These are phyloP conservation scores for Nomada fucata DNA, from an alignment of 2,888 invertebrate species.

Conservation along the genomic window DNA sequence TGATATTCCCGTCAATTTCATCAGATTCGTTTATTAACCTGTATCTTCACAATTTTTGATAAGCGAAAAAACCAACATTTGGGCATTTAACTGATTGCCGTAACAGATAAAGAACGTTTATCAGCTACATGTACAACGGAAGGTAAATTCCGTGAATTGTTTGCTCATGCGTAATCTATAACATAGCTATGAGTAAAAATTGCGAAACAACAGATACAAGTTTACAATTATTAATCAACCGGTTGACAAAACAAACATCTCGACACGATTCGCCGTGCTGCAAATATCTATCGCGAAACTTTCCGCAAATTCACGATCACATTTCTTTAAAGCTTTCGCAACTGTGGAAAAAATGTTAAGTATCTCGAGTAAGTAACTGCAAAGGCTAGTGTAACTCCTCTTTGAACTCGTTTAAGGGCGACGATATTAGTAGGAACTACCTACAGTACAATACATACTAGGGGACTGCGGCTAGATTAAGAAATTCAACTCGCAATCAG, in stretches of 20 bases:
- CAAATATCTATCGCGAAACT: neutral
- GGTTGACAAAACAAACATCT: neutral
- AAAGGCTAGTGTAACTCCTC: too few species aligned
- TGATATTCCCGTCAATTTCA: constrained; percentile 10
- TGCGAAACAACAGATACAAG: neutral
- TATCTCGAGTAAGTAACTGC: neutral
- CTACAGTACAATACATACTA: neutral
- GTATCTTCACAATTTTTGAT: neutral
- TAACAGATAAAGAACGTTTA: neutral
- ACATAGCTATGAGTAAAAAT: neutral
- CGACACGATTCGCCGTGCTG: neutral
- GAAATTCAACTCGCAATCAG: neutral
- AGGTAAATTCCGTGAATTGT: neutral
- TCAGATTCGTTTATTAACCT: neutral
- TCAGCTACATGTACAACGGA: neutral
- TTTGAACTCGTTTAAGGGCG: too few species aligned
- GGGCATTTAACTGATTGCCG: neutral
- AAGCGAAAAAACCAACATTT: neutral
- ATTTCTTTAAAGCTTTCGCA: neutral
- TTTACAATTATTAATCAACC: neutral
- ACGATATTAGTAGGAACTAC: neutral
- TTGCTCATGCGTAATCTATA: neutral
- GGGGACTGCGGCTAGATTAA: neutral
- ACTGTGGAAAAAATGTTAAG: neutral
- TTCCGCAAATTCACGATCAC: neutral